phyloP scores from a whole-genome alignment of 1,140 invertebrate genomes.

The Zophobas morio region DNA sequence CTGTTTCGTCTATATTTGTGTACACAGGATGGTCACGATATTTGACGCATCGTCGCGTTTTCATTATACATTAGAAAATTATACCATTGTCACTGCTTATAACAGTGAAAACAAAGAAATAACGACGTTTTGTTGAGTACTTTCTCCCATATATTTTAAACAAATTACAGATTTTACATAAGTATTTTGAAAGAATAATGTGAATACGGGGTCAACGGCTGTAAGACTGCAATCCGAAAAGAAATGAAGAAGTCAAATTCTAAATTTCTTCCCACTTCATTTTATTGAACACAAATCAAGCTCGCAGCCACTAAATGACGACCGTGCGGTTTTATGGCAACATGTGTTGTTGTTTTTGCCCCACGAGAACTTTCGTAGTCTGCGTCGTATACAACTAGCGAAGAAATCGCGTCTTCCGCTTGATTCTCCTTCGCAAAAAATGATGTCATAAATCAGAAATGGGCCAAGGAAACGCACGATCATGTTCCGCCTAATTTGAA shows the following conservation, averaged over 20 bases:
- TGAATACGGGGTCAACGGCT: no score
- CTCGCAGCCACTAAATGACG: background rate
- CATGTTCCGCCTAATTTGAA: background rate
- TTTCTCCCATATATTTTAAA: no score
- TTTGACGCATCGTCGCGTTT: conserved; percentile 16
- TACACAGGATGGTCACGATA: conserved; percentile 15
- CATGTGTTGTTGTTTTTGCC: background rate
- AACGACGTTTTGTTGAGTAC: background rate
- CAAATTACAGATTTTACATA: no score
- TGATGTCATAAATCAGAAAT: background rate
- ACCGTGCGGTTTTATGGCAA: background rate
- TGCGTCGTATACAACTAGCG: background rate
- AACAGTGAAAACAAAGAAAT: conserved; percentile 23
- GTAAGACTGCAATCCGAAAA: no score
- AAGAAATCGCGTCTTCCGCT: no score
- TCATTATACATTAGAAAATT: conserved; percentile 2
- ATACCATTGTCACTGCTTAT: conserved; percentile 3
- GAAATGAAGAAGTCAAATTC: background rate
- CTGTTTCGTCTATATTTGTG: conserved; percentile 16
- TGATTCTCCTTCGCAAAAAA: no score
- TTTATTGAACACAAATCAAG: conserved; percentile 18
- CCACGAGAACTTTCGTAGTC: background rate
- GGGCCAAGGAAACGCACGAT: background rate
- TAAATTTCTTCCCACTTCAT: conserved; percentile 3
- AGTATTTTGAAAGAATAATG: no score